Conservation (phyloP, 1,140 invertebrate genomes). For the Diprion similis region DNA sequence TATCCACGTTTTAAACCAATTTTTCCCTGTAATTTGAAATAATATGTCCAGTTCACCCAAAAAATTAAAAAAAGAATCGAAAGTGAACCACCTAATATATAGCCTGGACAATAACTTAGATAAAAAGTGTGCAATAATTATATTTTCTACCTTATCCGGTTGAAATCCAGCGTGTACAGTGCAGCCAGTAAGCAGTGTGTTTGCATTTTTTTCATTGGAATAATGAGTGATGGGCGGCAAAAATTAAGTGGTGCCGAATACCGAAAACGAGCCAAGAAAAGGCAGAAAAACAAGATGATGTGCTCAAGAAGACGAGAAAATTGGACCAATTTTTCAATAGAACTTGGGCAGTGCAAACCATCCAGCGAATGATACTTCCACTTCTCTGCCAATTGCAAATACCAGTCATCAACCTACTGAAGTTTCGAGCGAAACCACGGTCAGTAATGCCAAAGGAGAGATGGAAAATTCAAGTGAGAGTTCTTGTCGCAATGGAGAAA, state of each 20-base stretch:
- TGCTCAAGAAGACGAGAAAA: constrained; percentile 20
- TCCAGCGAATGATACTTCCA: not conserved
- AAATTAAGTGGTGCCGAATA: constrained; percentile 22
- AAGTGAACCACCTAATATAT: too few relatives aligned
- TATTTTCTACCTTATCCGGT: not conserved
- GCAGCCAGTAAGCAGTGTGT: not conserved
- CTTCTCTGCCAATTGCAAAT: not conserved
- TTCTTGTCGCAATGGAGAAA: not conserved
- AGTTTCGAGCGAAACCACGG: too few relatives aligned
- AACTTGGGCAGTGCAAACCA: not conserved
- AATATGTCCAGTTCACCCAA: too few relatives aligned
- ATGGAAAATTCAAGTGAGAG: not conserved
- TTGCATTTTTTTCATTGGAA: not conserved
- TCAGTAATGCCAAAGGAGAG: too few relatives aligned
- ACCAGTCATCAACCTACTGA: too few relatives aligned
- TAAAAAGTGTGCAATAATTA: not conserved
- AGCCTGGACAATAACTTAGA: not conserved
- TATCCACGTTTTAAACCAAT: too few relatives aligned
- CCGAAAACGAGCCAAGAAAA: constrained; percentile 22
- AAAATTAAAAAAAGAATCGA: too few relatives aligned
- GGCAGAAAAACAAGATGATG: constrained; percentile 19
- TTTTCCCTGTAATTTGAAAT: too few relatives aligned
- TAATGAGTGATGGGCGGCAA: constrained; percentile 24
- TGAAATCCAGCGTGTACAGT: not conserved
- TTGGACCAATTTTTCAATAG: constrained; percentile 19